phyloP scores from a whole-genome alignment of 1,140 invertebrate genomes.

The Macrocentrus cingulum region DNA sequence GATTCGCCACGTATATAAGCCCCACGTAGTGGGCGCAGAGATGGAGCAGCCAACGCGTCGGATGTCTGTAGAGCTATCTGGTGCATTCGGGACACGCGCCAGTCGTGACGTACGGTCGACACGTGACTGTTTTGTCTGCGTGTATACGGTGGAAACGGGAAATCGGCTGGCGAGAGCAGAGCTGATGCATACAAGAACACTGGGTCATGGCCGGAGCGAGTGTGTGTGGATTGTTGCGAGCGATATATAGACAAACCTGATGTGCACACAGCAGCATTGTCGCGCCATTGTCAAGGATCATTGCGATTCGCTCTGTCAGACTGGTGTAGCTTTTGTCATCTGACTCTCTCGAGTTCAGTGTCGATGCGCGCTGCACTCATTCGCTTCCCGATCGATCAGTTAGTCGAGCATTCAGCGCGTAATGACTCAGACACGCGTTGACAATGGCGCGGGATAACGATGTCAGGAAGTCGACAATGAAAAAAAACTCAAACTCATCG shows the following conservation, averaged over 20 bases:
- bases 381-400: constrained; percentile 2
- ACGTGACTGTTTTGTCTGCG: constrained; percentile 47
- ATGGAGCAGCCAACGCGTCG: background rate
- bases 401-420: constrained; percentile 14
- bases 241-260: constrained; percentile 25
- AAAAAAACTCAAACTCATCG: no score
- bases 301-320: constrained; percentile 5
- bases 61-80: constrained; percentile 7
- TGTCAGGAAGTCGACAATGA: constrained; percentile 28
- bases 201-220: constrained; percentile 38
- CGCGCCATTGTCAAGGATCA: constrained; percentile 18
- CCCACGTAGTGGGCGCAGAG: constrained; percentile 35
- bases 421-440: constrained; percentile 37
- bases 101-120: constrained; percentile 43
- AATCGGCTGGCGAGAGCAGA: constrained; percentile 18
- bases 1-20: constrained; percentile 27
- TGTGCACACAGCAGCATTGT: constrained; percentile 21
- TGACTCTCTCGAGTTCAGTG: constrained; percentile 2
- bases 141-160: constrained; percentile 18
- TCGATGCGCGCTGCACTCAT: no score
- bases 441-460: constrained; percentile 34
- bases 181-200: constrained; percentile 17
- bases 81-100: constrained; percentile 44
- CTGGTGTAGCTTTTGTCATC: constrained; percentile 16
- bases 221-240: constrained; percentile 36